Conservation (phyloP, 1,140 invertebrate species). For the Streblospio benedicti region DNA sequence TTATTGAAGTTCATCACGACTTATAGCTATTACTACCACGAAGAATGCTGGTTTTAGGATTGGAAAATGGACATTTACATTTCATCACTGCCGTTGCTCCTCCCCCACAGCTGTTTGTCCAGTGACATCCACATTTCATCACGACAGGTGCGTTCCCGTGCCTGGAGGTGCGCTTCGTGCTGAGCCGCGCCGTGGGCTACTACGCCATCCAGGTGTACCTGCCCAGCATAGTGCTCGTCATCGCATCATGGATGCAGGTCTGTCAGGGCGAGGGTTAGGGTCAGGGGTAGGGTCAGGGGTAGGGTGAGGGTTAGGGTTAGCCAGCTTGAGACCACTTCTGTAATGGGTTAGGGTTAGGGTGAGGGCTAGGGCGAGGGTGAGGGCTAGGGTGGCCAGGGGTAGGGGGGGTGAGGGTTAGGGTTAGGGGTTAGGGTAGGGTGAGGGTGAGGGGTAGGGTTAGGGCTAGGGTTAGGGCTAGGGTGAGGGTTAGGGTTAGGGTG, state of each 20-base stretch:
- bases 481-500: slow-evolving; percentile 23
- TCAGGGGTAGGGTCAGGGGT: slow-evolving; percentile 9
- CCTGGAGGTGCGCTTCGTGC: slow-evolving; percentile 70
- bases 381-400: too few relatives aligned
- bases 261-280: neutral
- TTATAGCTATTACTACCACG: too few relatives aligned
- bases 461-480: slow-evolving; percentile 9
- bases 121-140: too few relatives aligned
- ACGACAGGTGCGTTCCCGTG: slow-evolving; percentile 9
- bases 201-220: slow-evolving; percentile 83
- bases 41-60: too few relatives aligned
- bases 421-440: slow-evolving; percentile 13
- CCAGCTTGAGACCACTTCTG: slow-evolving; percentile 10
- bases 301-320: slow-evolving; percentile 15
- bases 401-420: slow-evolving; percentile 54
- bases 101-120: too few relatives aligned
- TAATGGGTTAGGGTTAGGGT: too few relatives aligned
- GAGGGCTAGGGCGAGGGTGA: slow-evolving; percentile 2
- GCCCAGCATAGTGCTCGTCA: slow-evolving; percentile 82
- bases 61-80: too few relatives aligned
- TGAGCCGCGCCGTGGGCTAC: slow-evolving; percentile 62
- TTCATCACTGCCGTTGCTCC: too few relatives aligned
- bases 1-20: too few relatives aligned
- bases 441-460: slow-evolving; percentile 17
- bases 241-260: slow-evolving; percentile 90